A percentile compares a stretch with the other conserved stretches of the same genome.
phyloP scores from a whole-genome alignment of 1,140 invertebrate species.

The Belonocnema kinseyi region DNA sequence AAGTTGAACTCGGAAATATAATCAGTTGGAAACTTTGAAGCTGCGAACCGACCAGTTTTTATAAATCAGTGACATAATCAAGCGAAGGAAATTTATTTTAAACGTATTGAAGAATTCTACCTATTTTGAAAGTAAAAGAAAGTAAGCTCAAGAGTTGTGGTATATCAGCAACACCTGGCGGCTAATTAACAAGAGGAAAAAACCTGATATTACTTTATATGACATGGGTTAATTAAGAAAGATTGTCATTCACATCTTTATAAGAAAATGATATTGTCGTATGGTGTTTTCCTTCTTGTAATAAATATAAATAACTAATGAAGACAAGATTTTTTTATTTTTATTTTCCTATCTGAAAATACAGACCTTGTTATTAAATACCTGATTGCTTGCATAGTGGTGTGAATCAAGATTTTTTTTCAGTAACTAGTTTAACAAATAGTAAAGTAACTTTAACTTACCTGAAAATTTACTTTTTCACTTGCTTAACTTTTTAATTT shows the following conservation, averaged over 20 bases:
- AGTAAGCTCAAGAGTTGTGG: background rate
- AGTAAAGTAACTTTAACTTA: no score
- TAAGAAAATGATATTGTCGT: constrained; percentile 16
- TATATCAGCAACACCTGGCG: constrained; percentile 24
- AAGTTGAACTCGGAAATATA: constrained; percentile 28
- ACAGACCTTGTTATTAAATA: no score
- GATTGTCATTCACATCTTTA: background rate
- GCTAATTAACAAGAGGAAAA: constrained; percentile 18
- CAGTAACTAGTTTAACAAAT: no score
- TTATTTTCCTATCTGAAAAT: no score
- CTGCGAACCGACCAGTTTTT: constrained; percentile 20
- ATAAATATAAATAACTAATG: no score
- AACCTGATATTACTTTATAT: constrained; percentile 25
- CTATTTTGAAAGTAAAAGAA: constrained; percentile 30
- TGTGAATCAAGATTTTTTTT: no score
- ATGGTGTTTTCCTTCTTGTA: background rate
- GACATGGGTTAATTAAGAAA: constrained; percentile 5
- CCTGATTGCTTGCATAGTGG: no score
- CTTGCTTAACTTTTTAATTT: no score
- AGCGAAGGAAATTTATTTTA: constrained; percentile 18
- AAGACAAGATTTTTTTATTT: no score
- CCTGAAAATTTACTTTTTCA: no score
- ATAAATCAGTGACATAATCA: constrained; percentile 21
- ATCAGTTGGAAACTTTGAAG: constrained; percentile 17
- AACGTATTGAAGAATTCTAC: constrained; percentile 26